A percentile compares a stretch with the other conserved stretches of the same genome.
Conservation (phyloP, 2,888 invertebrate genomes). For the Philonicus albiceps region DNA sequence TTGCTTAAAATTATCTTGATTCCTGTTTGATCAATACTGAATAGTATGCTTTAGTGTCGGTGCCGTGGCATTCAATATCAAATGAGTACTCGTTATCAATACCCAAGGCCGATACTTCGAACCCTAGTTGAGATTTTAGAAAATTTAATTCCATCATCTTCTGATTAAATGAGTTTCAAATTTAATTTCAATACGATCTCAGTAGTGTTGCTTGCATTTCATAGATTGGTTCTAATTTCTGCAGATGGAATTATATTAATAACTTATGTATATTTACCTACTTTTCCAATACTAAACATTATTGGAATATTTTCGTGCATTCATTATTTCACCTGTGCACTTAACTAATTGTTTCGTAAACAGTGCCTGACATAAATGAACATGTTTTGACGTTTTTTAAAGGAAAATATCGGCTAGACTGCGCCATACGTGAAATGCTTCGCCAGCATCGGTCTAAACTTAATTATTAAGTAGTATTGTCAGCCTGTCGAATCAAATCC, state of each 20-base stretch:
- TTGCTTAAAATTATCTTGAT: too few species aligned
- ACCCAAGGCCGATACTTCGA: too few species aligned
- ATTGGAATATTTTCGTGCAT: not conserved
- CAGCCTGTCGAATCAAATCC: not conserved
- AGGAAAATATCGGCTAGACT: not conserved
- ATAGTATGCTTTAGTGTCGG: too few species aligned
- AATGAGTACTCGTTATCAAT: too few species aligned
- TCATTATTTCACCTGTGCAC: not conserved
- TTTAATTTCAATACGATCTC: too few species aligned
- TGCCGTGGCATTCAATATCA: too few species aligned
- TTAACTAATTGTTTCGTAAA: not conserved
- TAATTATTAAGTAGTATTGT: not conserved
- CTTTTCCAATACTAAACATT: not conserved
- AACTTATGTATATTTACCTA: not conserved
- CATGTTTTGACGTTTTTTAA: not conserved
- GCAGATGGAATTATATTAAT: not conserved
- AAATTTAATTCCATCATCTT: too few species aligned
- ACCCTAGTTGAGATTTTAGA: too few species aligned
- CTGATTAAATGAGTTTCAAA: too few species aligned
- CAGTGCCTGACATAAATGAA: not conserved
- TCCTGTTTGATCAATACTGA: too few species aligned
- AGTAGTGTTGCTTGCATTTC: too few species aligned
- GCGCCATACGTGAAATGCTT: not conserved
- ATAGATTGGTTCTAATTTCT: not conserved
- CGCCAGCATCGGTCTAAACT: not conserved